phyloP scores from a whole-genome alignment of 2,888 invertebrate species.

The Neoitamus cyanurus region DNA sequence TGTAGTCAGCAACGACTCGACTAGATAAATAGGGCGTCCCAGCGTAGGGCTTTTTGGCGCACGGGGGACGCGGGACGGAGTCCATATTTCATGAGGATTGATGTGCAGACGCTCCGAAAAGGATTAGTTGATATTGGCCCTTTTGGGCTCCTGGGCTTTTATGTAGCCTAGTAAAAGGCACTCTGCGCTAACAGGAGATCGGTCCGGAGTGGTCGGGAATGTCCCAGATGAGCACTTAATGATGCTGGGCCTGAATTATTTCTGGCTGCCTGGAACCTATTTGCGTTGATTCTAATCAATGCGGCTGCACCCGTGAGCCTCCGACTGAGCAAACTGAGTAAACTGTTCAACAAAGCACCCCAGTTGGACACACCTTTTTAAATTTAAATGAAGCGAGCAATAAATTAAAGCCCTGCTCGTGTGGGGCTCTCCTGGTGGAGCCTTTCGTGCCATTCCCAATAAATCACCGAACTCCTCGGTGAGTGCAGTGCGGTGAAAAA shows the following conservation, averaged over 20 bases:
- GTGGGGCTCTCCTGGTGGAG: neutral
- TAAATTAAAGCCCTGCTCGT: neutral
- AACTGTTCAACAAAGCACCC: neutral
- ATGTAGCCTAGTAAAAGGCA: neutral
- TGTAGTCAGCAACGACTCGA: neutral
- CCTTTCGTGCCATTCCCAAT: neutral
- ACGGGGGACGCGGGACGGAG: neutral
- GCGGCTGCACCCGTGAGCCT: neutral
- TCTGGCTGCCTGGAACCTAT: neutral
- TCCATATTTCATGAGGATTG: conserved; percentile 29
- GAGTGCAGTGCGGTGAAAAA: conserved; percentile 11
- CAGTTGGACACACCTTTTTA: neutral
- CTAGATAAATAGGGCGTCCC: conserved; percentile 12
- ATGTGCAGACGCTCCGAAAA: conserved; percentile 7
- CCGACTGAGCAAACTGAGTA: neutral
- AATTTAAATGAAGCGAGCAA: neutral
- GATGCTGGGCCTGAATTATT: neutral
- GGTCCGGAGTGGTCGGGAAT: neutral
- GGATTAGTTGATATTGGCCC: neutral
- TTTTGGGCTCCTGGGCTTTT: neutral
- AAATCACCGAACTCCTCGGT: conserved; percentile 26
- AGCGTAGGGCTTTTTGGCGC: neutral
- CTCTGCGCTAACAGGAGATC: neutral
- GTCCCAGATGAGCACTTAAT: neutral
- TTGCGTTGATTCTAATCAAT: conserved; percentile 17